These are phyloP conservation scores for Mycetomoellerius zeteki DNA, from an alignment of 1,140 invertebrate genomes.

Conservation along the genomic window DNA sequence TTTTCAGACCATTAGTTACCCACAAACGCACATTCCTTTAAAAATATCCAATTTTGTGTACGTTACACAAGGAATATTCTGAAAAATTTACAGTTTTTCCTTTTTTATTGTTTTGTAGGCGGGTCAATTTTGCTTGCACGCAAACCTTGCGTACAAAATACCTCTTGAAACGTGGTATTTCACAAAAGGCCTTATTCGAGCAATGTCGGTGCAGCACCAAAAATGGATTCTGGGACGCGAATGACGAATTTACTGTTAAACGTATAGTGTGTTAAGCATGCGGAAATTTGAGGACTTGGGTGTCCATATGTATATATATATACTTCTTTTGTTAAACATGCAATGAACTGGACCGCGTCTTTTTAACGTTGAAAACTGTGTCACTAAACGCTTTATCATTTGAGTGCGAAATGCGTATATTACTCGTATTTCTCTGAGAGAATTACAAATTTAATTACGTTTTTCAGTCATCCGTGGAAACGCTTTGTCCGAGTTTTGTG, in stretches of 20 bases:
- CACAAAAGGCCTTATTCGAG: neutral
- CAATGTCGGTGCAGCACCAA: neutral
- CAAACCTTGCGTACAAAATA: neutral
- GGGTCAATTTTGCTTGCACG: conserved; percentile 3
- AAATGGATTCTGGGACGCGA: neutral
- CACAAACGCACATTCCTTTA: neutral
- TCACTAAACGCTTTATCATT: neutral
- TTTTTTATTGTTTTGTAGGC: neutral
- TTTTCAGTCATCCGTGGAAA: neutral
- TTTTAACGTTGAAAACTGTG: neutral
- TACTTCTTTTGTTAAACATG: neutral
- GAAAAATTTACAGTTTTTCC: neutral
- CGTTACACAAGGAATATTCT: neutral
- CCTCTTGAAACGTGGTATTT: neutral
- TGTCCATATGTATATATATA: neutral
- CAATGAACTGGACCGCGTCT: neutral
- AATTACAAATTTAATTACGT: conserved; percentile 13
- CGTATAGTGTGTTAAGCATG: neutral
- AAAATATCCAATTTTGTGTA: neutral
- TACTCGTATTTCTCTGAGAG: conserved; percentile 1
- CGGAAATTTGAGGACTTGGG: neutral
- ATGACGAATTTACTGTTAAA: conserved; percentile 50
- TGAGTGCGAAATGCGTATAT: neutral
- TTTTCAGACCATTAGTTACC: neutral
- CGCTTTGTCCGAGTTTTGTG: neutral